Percentiles rank a stretch among this genome's conserved stretches.
phyloP scores from a whole-genome alignment of 2,888 invertebrate genomes.

The Adelognathus sp. region DNA sequence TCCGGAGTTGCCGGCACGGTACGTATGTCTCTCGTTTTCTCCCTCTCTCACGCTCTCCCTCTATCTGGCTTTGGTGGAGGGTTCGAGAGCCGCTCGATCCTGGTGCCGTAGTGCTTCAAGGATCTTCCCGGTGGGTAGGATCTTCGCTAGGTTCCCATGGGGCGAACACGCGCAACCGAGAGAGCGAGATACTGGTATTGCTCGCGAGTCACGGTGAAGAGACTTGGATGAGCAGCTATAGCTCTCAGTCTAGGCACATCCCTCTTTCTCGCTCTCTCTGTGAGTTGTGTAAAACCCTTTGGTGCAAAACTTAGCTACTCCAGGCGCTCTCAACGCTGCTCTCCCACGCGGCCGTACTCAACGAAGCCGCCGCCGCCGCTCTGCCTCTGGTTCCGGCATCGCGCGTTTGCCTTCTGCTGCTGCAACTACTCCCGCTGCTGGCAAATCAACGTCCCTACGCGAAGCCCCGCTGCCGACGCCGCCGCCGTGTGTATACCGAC shows the following conservation, averaged over 20 bases:
- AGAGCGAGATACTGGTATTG: slow-evolving; percentile 44
- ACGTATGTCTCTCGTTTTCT: slow-evolving; percentile 21
- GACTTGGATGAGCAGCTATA: slow-evolving; percentile 35
- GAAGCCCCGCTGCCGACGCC: slow-evolving; percentile 43
- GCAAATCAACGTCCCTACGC: slow-evolving; percentile 63
- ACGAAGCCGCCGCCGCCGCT: slow-evolving; percentile 31
- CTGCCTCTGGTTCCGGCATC: slow-evolving; percentile 56
- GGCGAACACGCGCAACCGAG: slow-evolving; percentile 44
- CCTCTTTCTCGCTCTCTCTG: slow-evolving; percentile 11
- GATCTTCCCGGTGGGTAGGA: slow-evolving; percentile 61
- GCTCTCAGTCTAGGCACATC: slow-evolving; percentile 26
- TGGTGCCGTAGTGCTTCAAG: slow-evolving; percentile 52
- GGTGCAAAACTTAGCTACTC: slow-evolving; percentile 54
- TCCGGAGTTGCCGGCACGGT: slow-evolving; percentile 56
- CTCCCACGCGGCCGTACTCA: slow-evolving; percentile 75
- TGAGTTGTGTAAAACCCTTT: slow-evolving; percentile 35
- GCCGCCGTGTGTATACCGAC: slow-evolving; percentile 37
- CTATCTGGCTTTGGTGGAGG: slow-evolving; percentile 15
- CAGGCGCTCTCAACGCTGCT: slow-evolving; percentile 60
- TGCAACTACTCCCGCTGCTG: slow-evolving; percentile 54
- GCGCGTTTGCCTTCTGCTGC: slow-evolving; percentile 55
- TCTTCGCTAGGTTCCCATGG: slow-evolving; percentile 57
- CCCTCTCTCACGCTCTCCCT: slow-evolving; percentile 15
- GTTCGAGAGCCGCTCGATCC: slow-evolving; percentile 49
- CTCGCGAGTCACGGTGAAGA: slow-evolving; percentile 37